A percentile compares a stretch with the other conserved stretches of the same genome.
Conservation (phyloP, 2,797 vertebrate species). For the Gymnothorax javanicus region DNA sequence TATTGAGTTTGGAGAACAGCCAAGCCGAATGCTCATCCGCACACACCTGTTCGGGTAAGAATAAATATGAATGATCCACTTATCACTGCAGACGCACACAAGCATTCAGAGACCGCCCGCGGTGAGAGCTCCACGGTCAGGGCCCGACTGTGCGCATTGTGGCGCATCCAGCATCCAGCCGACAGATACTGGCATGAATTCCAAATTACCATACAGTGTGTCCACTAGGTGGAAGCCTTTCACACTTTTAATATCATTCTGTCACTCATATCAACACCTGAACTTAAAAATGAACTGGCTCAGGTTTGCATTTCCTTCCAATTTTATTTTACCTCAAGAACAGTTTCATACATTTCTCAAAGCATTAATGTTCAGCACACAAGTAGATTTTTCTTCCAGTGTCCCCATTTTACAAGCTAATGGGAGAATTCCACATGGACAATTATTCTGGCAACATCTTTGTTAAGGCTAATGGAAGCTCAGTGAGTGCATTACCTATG, state of each 20-base stretch:
- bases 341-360: background rate
- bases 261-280: conserved; percentile 5
- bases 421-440: background rate
- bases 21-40: conserved; percentile 46
- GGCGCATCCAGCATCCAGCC: too few relatives aligned
- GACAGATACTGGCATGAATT: background rate
- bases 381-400: background rate
- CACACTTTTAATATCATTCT: conserved; percentile 10
- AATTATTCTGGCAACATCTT: background rate
- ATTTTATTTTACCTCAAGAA: background rate
- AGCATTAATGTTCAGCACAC: background rate
- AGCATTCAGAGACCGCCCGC: background rate
- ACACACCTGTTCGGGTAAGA: conserved; percentile 25
- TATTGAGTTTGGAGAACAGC: conserved; percentile 66
- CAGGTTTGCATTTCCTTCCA: background rate
- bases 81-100: background rate
- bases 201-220: background rate
- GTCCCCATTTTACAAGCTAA: background rate
- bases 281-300: background rate
- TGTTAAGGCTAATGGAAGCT: background rate
- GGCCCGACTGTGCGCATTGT: background rate
- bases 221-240: conserved; percentile 15
- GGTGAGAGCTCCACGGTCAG: background rate
- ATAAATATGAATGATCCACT: background rate
- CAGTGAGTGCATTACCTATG: background rate